Base-by-base conservation (phyloP, 2,888 invertebrate species). In the Lucinisca nassula region DNA sequence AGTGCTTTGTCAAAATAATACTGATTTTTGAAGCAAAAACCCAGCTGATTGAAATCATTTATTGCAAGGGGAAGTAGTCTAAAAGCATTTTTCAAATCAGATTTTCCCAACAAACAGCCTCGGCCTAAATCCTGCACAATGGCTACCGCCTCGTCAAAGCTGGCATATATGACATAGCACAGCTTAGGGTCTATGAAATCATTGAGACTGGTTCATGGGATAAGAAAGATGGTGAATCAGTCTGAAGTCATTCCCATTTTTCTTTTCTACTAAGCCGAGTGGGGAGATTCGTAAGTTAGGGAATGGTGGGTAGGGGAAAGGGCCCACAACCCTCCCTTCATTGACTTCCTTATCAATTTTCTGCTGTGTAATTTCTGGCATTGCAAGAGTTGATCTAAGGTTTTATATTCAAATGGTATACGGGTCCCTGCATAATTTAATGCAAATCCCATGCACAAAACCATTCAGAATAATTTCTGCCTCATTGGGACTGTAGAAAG, bases 21-120 rank as follows among this genome's bases (percentile, higher is more conserved):
- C 10, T 51, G n/a, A 38, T 70, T 45, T 10, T 83, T 32, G 74
- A 82, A 79, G 37, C 51, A 27, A 82, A 85, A 79, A 0, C 89
- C 88, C 0, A 91, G 24, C 32, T 76, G 67, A 24, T 83, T 76
- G 75, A 88, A 87, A 78, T 91, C 89, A 2, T 45, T 58, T 14
- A 84, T 82, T 35, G 55, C 24, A 3, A 91, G 58, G 8, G 82
- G 82, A 21, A 91, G 30, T 4, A 89, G 51, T 14, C 89, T 49
- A 55, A 89, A 91, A 3, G 91, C 88, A 37, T 78, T 82, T 58
- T 88, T 81, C 0, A 89, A 81, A 67, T 89, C 89, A 8, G 75
- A 37, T 55, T 89, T 91, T n/a, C 67, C 88, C n/a, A 83, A 70
- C 0, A 81, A 58, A 30, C 72, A 67, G 4, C 79, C 81, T 10